Base-by-base conservation (phyloP, 2,888 invertebrate genomes). In the Proisotoma minuta region DNA sequence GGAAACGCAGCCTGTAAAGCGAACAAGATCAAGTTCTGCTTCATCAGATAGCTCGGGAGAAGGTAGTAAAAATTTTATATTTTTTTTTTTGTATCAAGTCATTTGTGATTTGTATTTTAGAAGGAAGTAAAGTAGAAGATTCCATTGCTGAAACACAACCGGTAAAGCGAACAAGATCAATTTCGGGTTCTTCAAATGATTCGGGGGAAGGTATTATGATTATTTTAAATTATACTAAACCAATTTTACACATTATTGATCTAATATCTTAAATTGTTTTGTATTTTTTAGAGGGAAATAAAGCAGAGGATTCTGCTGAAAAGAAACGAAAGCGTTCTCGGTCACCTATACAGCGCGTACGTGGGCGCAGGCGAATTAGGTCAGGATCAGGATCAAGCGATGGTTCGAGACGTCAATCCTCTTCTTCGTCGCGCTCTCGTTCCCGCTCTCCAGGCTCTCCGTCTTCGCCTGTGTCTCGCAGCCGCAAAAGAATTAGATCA, bases 401-500 rank as follows among this genome's bases (percentile, higher is more conserved):
- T n/a, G n/a, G n/a, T n/a, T n/a, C n/a, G n/a, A n/a, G n/a, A n/a
- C n/a, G n/a, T n/a, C n/a, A n/a, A 76, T 75, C 76, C 72, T 57
- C 76, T 77, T 15, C 77, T 71, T 12, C 77, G 77, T 70, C 75
- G 76, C 28, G 75, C 75, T 59, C 75, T 72, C 1, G 77, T 75
- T 59, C 76, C 68, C 0, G 77, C 75, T 15, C 74, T 73, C 1
- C 51, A 47, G 28, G 57, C 54, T 12, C 66, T 60, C 1, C 18
- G 8, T 18, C 66, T 10, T 10, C 10, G 10, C 8, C 8, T 12
- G 34, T 8, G 34, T 8, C 8, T 34, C 34, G 12, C 12, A 34
- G 12, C 8, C 34, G 34, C 10, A 34, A 34, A 34, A 34, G 34
- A 34, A 34, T 34, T 12, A n/a, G n/a, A n/a, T n/a, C n/a, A n/a